These are phyloP conservation scores for Gnathochromis pfefferi DNA, from an alignment of 2,113 vertebrate species.

Conservation along the genomic window DNA sequence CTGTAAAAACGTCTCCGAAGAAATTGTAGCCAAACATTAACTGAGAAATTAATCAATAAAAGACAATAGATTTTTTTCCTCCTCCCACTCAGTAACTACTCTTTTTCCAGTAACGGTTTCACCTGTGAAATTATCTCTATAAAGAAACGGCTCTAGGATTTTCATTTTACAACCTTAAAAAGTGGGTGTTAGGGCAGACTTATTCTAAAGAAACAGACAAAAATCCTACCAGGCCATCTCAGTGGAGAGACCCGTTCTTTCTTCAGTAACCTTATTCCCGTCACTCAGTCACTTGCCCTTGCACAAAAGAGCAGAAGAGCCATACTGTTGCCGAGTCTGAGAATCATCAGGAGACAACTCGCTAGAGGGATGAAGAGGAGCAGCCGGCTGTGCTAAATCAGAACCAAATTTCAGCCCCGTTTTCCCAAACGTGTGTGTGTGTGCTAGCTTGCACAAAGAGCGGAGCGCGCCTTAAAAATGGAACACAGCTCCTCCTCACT, in stretches of 20 bases:
- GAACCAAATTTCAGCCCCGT: background rate
- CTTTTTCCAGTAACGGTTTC: background rate
- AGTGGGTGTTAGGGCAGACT: background rate
- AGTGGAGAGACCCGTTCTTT: background rate
- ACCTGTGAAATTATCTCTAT: background rate
- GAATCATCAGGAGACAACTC: background rate
- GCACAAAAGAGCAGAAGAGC: background rate
- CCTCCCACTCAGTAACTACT: background rate
- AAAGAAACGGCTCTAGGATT: background rate
- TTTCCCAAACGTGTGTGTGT: background rate
- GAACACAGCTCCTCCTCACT: constrained; percentile 1
- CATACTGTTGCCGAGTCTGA: background rate
- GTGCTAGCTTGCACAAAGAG: background rate
- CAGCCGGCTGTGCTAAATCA: background rate
- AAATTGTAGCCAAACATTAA: background rate
- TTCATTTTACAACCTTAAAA: background rate
- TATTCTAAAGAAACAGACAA: background rate
- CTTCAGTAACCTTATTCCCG: constrained; percentile 3
- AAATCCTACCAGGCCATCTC: background rate
- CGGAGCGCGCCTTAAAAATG: background rate
- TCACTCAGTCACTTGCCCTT: background rate
- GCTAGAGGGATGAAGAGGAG: background rate
- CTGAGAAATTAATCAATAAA: background rate
- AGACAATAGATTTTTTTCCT: background rate
- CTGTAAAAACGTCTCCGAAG: background rate